A percentile compares a stretch with the other conserved stretches of the same genome.
These are phyloP conservation scores for Vanessa cardui DNA, from an alignment of 2,888 invertebrate genomes.

Conservation along the genomic window DNA sequence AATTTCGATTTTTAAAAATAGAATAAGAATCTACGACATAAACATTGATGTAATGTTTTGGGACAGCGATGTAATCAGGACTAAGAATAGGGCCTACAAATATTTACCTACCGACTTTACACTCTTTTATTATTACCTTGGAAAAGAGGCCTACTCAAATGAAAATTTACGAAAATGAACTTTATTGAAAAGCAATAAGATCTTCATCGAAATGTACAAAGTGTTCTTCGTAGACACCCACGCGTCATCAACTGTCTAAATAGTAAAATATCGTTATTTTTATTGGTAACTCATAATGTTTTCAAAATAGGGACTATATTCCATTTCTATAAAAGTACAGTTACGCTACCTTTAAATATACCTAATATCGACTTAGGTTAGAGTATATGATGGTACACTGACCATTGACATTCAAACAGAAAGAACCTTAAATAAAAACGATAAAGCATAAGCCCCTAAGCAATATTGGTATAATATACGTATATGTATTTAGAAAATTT, in stretches of 20 bases:
- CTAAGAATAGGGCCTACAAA: conserved; percentile 31
- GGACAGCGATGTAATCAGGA: conserved; percentile 21
- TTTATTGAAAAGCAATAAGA: conserved; percentile 24
- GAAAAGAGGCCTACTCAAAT: conserved; percentile 18
- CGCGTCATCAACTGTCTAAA: conserved; percentile 28
- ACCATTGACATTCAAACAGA: conserved; percentile 6
- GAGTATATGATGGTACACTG: conserved; percentile 4
- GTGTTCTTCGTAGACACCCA: conserved; percentile 11
- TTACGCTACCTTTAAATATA: not conserved
- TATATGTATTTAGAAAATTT: not conserved
- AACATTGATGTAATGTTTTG: conserved; percentile 13
- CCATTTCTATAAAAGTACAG: not conserved
- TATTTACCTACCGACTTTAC: conserved; percentile 40
- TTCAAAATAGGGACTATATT: conserved; percentile 6
- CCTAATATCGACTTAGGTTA: not conserved
- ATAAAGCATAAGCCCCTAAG: not conserved
- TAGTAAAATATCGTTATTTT: conserved; percentile 25
- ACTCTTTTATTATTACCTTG: conserved; percentile 32
- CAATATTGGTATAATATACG: not conserved
- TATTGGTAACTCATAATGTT: conserved; percentile 12
- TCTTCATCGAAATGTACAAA: not conserved
- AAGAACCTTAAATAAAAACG: conserved; percentile 1
- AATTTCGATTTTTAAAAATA: not conserved
- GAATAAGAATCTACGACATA: not conserved
- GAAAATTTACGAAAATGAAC: conserved; percentile 14